A percentile compares a stretch with the other conserved stretches of the same genome.
phyloP scores from a whole-genome alignment of 2,113 vertebrate species.

The Actenoides lindsayi region DNA sequence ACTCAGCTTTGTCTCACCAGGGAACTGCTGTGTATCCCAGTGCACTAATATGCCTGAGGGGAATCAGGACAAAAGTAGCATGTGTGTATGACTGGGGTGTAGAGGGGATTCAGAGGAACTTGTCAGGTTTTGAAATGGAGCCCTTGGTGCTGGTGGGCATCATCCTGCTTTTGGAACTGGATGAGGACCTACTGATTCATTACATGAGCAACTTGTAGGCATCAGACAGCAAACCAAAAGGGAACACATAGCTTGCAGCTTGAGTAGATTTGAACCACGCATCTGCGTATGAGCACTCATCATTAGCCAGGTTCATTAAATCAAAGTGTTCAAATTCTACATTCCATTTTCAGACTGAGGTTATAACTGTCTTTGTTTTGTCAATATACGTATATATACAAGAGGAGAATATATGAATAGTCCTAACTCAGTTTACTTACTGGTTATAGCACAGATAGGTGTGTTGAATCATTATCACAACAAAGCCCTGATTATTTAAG shows the following conservation, averaged over 20 bases:
- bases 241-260: background rate
- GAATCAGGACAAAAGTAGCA: fast-evolving
- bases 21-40: background rate
- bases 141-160: background rate
- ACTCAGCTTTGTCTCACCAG: fast-evolving
- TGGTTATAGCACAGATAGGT: background rate
- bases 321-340: fast-evolving
- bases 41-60: fast-evolving
- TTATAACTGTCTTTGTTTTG: background rate
- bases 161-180: fast-evolving
- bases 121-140: background rate
- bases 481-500: background rate
- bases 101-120: background rate
- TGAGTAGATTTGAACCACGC: background rate
- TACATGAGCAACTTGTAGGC: background rate
- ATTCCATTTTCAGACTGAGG: background rate
- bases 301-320: background rate
- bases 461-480: background rate
- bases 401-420: background rate
- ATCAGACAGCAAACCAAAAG: background rate
- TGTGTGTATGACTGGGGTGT: fast-evolving
- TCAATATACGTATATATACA: no score
- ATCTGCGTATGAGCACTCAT: fast-evolving
- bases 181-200: background rate
- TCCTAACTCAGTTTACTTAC: background rate